phyloP scores from a whole-genome alignment of 2,113 vertebrate genomes.

The Cheilinus undulatus region DNA sequence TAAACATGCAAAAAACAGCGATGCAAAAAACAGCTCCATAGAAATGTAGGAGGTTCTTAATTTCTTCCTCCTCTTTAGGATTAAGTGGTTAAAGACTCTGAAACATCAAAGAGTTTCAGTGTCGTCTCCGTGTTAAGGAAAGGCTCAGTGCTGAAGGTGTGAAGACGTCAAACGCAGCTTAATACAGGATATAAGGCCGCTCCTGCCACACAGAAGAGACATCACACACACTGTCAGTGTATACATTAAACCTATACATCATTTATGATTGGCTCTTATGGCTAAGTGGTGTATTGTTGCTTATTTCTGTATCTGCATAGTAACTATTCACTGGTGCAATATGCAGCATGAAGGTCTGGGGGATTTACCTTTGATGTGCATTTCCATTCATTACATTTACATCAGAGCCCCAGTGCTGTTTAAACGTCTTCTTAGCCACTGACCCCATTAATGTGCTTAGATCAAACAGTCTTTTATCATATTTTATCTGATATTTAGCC shows the following conservation, averaged over 20 bases:
- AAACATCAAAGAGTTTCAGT: constrained; percentile 80
- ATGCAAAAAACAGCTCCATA: constrained; percentile 42
- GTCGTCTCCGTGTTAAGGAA: constrained; percentile 61
- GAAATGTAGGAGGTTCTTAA: constrained; percentile 68
- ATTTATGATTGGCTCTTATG: not conserved
- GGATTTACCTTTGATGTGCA: constrained; percentile 41
- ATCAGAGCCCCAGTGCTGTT: constrained; percentile 24
- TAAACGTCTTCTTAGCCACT: constrained; percentile 53
- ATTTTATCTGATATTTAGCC: constrained; percentile 31
- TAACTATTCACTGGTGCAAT: not conserved
- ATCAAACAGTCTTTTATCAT: constrained; percentile 54
- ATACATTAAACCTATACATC: not conserved
- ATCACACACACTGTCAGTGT: not conserved
- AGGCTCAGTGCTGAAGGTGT: constrained; percentile 59
- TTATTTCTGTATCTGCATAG: constrained; percentile 4
- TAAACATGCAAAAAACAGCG: no score
- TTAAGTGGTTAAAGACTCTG: constrained; percentile 79
- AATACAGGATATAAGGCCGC: constrained; percentile 48
- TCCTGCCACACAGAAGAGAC: constrained; percentile 8
- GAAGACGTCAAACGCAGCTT: constrained; percentile 68
- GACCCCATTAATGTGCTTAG: constrained; percentile 54
- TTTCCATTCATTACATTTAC: constrained; percentile 40
- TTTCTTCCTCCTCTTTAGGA: constrained; percentile 58
- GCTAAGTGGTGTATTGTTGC: not conserved
- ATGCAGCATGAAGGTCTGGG: not conserved